Percentiles rank a stretch among this genome's conserved stretches.
phyloP scores from a whole-genome alignment of 2,888 invertebrate species.

The Eristalinus aeneus region DNA sequence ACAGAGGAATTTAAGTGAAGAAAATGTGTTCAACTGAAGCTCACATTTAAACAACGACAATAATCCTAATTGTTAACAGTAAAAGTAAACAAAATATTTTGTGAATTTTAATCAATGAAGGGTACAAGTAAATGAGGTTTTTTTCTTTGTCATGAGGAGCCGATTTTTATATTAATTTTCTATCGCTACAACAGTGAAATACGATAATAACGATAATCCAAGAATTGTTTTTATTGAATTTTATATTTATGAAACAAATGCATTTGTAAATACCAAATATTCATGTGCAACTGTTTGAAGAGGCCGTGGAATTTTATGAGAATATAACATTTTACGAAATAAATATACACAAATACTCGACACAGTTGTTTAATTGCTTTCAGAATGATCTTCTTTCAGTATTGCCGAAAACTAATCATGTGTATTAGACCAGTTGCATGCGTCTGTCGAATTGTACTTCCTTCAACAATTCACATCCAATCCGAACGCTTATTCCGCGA shows the following conservation, averaged over 20 bases:
- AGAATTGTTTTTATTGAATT: slow-evolving; percentile 21
- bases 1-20: slow-evolving; percentile 44
- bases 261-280: slow-evolving; percentile 32
- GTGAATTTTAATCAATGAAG: not conserved
- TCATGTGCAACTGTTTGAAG: slow-evolving; percentile 42
- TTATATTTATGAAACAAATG: slow-evolving; percentile 32
- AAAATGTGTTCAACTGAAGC: slow-evolving; percentile 20
- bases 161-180: slow-evolving; percentile 1
- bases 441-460: no score
- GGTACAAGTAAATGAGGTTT: not conserved
- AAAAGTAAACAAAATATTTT: slow-evolving; percentile 4
- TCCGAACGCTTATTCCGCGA: no score
- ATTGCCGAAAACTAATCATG: no score
- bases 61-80: slow-evolving; percentile 54
- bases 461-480: no score
- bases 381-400: not conserved
- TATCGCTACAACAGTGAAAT: not conserved
- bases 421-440: no score
- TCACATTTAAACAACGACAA: slow-evolving; percentile 61
- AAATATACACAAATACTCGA: not conserved
- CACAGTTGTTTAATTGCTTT: not conserved
- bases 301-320: not conserved
- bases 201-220: not conserved
- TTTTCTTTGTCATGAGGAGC: not conserved
- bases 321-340: not conserved